Evolutionary conservation across 2,888 invertebrate genomes (phyloP).

Genomic region (Tenthredo livida): DNA sequence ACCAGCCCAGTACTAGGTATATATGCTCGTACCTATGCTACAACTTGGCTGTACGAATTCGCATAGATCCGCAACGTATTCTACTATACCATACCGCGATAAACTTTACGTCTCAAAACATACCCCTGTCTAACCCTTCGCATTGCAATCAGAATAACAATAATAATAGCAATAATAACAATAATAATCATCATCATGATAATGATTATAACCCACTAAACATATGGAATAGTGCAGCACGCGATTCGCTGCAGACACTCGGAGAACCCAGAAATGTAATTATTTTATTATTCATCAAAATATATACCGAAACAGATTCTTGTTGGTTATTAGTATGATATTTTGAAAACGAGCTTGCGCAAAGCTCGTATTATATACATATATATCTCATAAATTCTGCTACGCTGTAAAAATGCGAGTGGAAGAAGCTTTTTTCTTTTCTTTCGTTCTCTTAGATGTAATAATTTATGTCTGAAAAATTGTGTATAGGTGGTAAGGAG

Average conservation of each 20-base stretch:
- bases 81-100: constrained; percentile 2
- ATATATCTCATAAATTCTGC: neutral
- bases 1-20: neutral
- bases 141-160: neutral
- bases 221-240: neutral
- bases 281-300: neutral
- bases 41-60: neutral
- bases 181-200: neutral
- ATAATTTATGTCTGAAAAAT: neutral
- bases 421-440: neutral
- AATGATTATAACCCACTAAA: neutral
- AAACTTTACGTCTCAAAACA: constrained; percentile 32
- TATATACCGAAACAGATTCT: neutral
- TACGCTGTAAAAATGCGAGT: neutral
- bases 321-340: neutral
- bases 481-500: neutral
- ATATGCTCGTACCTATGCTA: neutral
- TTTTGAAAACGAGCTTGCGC: neutral
- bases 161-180: neutral
- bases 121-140: neutral
- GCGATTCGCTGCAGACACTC: neutral
- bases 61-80: neutral
- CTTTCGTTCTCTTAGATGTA: neutral
- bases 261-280: neutral
- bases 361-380: neutral